Evolutionary conservation across 1,140 invertebrate genomes (phyloP).

Genomic region (Sinella curviseta): DNA sequence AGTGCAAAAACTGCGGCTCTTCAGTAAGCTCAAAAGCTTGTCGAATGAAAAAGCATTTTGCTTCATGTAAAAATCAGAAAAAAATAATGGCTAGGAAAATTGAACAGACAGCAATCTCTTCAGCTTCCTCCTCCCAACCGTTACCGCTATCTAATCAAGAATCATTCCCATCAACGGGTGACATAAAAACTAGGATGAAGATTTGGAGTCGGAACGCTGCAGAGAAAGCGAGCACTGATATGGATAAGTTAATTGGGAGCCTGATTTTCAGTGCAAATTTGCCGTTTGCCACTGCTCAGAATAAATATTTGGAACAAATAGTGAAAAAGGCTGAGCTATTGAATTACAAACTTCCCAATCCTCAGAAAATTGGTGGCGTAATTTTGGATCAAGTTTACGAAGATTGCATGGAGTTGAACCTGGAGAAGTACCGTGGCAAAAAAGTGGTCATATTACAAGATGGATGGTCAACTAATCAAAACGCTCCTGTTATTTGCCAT

Average conservation of each 20-base stretch:
- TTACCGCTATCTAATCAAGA: too few species aligned
- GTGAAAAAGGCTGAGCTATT: neutral
- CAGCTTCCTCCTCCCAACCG: too few species aligned
- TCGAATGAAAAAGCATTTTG: too few species aligned
- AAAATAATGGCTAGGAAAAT: too few species aligned
- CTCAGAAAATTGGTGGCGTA: neutral
- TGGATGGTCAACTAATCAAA: conserved; percentile 30
- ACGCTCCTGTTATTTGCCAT: conserved; percentile 28
- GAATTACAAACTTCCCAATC: neutral
- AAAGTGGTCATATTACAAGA: conserved; percentile 32
- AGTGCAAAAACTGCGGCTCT: too few species aligned
- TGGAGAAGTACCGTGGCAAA: neutral
- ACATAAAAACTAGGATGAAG: too few species aligned
- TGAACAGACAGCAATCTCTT: too few species aligned
- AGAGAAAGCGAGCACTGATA: neutral
- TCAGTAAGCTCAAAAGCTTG: too few species aligned
- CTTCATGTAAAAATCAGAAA: too few species aligned
- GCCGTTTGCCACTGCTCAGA: neutral
- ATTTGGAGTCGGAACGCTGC: too few species aligned
- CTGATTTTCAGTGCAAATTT: neutral
- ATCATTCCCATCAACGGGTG: too few species aligned
- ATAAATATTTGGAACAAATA: neutral
- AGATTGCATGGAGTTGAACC: neutral
- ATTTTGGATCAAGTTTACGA: neutral
- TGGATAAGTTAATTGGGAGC: neutral